Base-by-base conservation (phyloP, 53 echinoderm and acorn worm species). In the Henricia sp. region DNA sequence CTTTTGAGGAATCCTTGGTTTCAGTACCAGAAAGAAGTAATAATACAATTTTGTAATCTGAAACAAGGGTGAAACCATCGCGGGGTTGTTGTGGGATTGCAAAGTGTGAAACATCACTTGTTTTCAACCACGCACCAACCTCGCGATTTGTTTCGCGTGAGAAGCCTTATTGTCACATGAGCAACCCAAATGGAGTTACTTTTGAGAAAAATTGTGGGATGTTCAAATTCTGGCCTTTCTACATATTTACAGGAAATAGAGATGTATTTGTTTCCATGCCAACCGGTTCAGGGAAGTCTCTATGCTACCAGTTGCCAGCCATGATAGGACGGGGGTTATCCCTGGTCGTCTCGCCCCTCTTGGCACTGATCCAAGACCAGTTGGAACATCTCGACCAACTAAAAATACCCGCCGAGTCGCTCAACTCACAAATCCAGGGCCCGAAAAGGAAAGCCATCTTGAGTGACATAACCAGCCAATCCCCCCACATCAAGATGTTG, bases 191-290 rank as follows among this genome's bases (percentile, higher is more conserved):
- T n/a, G n/a, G n/a, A n/a, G n/a, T n/a, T n/a, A n/a, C n/a, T n/a
- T n/a, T n/a, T n/a, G n/a, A n/a, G n/a, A n/a, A n/a, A n/a, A n/a
- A n/a, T n/a, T n/a, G n/a, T n/a, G n/a, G n/a, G n/a, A n/a, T n/a
- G n/a, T n/a, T n/a, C n/a, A n/a, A n/a, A n/a, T n/a, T n/a, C n/a
- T n/a, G n/a, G n/a, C n/a, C n/a, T n/a, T n/a, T n/a, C n/a, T n/a
- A n/a, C n/a, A n/a, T n/a, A 10, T 69, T 50, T 32, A 36, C 88
- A 96, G 97, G 90, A 30, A 90, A 89, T 20, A 85, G 66, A 56
- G 97, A 96, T 91, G 90, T 94, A 5, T 94, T 94, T 69, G 83
- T 96, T 68, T 94, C 92, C 37, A 96, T 96, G 97, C 97, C 97
- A 82, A 96, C 97, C 0, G 97, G 97, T 40, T 94, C 97, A 35